These are phyloP conservation scores for Bursaphelenchus okinawaensis DNA, from an alignment of 2,888 invertebrate genomes.

Conservation along the genomic window DNA sequence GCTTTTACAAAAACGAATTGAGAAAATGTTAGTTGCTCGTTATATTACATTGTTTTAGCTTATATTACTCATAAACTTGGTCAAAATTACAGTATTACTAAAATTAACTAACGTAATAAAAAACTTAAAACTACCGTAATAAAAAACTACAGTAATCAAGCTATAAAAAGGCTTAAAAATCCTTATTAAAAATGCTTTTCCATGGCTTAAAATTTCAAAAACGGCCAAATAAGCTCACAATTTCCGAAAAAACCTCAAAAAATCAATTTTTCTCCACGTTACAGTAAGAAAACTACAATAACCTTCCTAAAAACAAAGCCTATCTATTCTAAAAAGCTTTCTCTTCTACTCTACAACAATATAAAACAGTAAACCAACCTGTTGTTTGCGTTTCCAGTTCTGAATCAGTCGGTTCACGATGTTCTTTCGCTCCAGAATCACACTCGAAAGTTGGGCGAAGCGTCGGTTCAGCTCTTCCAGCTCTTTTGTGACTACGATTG, in stretches of 20 bases:
- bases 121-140: too few relatives aligned
- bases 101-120: too few relatives aligned
- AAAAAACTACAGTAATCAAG: too few relatives aligned
- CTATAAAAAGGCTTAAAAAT: too few relatives aligned
- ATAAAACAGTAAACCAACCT: constrained; percentile 41
- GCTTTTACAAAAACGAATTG: too few relatives aligned
- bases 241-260: too few relatives aligned
- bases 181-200: not conserved
- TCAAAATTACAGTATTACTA: too few relatives aligned
- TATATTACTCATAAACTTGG: too few relatives aligned
- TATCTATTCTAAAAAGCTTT: not conserved
- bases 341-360: not conserved
- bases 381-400: constrained; percentile 57
- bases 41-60: not conserved
- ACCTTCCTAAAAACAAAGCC: too few relatives aligned
- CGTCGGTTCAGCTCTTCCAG: constrained; percentile 57
- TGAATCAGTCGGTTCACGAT: constrained; percentile 55
- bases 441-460: constrained; percentile 55
- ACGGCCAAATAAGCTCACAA: not conserved
- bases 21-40: not conserved
- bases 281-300: too few relatives aligned
- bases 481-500: constrained; percentile 53
- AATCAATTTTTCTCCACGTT: too few relatives aligned
- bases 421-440: constrained; percentile 57
- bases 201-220: not conserved